These are phyloP conservation scores for Phortica okadai DNA, from an alignment of 2,888 invertebrate genomes.

Conservation along the genomic window DNA sequence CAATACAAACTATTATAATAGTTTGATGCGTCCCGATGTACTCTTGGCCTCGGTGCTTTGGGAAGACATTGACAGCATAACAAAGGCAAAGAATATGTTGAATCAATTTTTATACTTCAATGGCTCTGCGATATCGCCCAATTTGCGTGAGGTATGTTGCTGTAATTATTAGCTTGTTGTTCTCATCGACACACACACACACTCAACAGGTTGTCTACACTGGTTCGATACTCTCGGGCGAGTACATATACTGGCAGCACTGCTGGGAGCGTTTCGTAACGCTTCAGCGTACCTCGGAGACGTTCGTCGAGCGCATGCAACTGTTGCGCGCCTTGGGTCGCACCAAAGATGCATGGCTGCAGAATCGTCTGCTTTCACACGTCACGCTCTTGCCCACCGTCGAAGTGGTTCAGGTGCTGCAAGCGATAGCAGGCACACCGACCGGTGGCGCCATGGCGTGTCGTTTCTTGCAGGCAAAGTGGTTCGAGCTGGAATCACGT, in stretches of 20 bases:
- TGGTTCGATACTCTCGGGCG: slow-evolving; percentile 76
- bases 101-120: slow-evolving; percentile 74
- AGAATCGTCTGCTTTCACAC: slow-evolving; percentile 76
- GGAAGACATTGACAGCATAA: slow-evolving; percentile 75
- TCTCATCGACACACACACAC: background rate
- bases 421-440: slow-evolving; percentile 77
- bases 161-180: background rate
- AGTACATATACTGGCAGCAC: slow-evolving; percentile 76
- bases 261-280: slow-evolving; percentile 76
- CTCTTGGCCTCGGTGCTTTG: slow-evolving; percentile 75
- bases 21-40: slow-evolving; percentile 75
- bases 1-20: slow-evolving; percentile 32
- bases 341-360: slow-evolving; percentile 77
- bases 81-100: slow-evolving; percentile 73
- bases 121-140: slow-evolving; percentile 72
- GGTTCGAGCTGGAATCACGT: slow-evolving; percentile 75
- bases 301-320: slow-evolving; percentile 76
- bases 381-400: slow-evolving; percentile 75
- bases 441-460: slow-evolving; percentile 77
- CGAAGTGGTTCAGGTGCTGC: slow-evolving; percentile 76
- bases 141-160: slow-evolving; percentile 73
- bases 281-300: slow-evolving; percentile 73
- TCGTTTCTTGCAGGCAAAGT: slow-evolving; percentile 76
- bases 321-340: slow-evolving; percentile 75
- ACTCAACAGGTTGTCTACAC: slow-evolving; percentile 74